Percentiles rank a stretch among this genome's conserved stretches.
Conservation (phyloP, 2,113 vertebrate genomes). For the Rhipidura dahli region DNA sequence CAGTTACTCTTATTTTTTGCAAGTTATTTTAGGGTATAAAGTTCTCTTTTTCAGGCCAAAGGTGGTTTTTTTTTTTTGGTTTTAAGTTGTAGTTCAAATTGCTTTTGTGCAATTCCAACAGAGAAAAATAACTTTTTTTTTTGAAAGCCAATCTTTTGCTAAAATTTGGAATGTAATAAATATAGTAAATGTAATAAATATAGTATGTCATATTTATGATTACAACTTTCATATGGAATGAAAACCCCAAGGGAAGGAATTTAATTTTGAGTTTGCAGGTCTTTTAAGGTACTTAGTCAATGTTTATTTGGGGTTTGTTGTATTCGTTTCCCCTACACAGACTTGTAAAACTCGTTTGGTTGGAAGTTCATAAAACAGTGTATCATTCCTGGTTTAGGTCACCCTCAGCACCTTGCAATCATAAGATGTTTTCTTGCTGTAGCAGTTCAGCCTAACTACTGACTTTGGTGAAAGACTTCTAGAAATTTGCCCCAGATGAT, state of each 20-base stretch:
- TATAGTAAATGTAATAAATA: neutral
- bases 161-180: neutral
- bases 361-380: neutral
- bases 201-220: neutral
- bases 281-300: neutral
- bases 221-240: neutral
- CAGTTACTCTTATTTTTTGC: neutral
- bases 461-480: neutral
- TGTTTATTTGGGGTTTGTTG: neutral
- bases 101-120: neutral
- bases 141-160: neutral
- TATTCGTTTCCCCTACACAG: neutral
- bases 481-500: neutral
- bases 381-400: neutral
- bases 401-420: neutral
- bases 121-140: neutral
- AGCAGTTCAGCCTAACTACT: neutral
- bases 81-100: neutral
- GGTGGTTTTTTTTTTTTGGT: rapidly evolving
- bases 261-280: neutral
- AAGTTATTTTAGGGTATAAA: neutral
- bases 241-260: neutral
- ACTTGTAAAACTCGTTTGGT: neutral
- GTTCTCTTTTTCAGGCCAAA: neutral
- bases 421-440: neutral